These are phyloP conservation scores for Murina feae DNA, from an alignment of 2,113 vertebrate species.

Conservation along the genomic window DNA sequence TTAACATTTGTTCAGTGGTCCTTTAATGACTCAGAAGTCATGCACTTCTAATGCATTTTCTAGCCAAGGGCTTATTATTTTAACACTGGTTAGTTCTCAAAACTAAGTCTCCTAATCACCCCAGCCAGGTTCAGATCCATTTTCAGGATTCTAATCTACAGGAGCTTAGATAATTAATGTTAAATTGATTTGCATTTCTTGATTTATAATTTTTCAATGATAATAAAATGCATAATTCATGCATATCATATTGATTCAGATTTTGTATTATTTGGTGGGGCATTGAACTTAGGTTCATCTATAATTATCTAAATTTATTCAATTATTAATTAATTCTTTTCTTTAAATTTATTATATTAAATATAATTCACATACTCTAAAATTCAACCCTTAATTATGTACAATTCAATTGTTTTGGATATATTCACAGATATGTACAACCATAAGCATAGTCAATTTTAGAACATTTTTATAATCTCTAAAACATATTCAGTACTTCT, in stretches of 20 bases:
- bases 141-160: neutral
- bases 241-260: neutral
- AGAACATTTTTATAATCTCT: neutral
- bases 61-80: neutral
- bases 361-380: too few species aligned
- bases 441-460: neutral
- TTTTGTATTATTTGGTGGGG: neutral
- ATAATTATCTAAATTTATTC: neutral
- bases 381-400: neutral
- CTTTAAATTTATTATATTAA: too few species aligned
- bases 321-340: neutral
- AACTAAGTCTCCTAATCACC: neutral
- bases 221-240: slow-evolving; percentile 21
- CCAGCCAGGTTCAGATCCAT: neutral
- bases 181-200: neutral
- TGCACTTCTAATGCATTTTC: neutral
- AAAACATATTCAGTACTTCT: neutral
- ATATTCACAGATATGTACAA: neutral
- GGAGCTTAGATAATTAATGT: neutral
- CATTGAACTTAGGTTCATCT: neutral
- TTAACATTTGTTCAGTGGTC: neutral
- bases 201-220: neutral
- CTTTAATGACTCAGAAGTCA: neutral
- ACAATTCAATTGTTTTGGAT: neutral
- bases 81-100: neutral